Evolutionary conservation across 2,113 vertebrate species (phyloP).

Genomic region (Cnemophilus loriae): DNA sequence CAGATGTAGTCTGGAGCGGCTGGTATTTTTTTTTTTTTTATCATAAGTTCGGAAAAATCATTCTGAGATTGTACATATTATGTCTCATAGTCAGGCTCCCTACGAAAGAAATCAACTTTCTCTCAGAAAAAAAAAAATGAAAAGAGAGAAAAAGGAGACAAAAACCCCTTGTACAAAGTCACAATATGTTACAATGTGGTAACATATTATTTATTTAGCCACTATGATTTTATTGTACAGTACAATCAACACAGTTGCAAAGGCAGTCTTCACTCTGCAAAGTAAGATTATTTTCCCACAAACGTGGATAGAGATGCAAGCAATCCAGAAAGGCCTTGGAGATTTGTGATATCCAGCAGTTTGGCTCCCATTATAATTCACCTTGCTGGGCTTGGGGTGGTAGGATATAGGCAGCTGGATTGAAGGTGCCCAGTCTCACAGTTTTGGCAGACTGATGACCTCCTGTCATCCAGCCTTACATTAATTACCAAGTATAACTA

Average conservation of each 20-base stretch:
- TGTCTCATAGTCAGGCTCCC: background rate
- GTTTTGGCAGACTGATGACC: background rate
- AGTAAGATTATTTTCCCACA: background rate
- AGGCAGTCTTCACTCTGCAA: background rate
- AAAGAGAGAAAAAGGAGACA: no score
- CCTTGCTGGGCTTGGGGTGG: background rate
- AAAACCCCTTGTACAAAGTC: background rate
- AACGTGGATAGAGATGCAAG: background rate
- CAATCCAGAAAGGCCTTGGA: background rate
- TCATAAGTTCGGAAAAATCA: background rate
- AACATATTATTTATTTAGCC: background rate
- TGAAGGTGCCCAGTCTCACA: background rate
- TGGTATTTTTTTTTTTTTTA: background rate
- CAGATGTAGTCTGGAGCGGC: background rate
- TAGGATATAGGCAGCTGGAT: background rate
- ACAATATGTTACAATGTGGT: background rate
- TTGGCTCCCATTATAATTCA: background rate
- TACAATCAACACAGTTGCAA: background rate
- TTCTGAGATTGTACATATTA: background rate
- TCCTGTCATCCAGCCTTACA: background rate
- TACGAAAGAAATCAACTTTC: background rate
- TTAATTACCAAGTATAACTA: background rate
- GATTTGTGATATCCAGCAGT: background rate
- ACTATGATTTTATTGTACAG: background rate
- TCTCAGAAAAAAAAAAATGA: rapidly evolving